Conservation (phyloP, 2,113 vertebrate genomes). For the Aphelocoma coerulescens region DNA sequence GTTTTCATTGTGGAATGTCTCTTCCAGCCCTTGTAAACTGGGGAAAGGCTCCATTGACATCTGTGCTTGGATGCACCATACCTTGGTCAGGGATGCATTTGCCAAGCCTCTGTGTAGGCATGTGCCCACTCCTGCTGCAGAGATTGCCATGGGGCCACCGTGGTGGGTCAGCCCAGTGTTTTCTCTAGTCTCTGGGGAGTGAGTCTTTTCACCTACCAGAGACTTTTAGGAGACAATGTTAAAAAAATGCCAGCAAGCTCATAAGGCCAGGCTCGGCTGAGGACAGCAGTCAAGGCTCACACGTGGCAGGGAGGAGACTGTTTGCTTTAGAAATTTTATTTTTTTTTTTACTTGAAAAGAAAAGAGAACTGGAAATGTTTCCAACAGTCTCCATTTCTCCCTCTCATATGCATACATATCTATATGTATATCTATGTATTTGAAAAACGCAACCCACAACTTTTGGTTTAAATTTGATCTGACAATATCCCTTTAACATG, state of each 20-base stretch:
- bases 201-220: neutral
- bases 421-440: neutral
- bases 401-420: neutral
- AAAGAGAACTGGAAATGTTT: slow-evolving; percentile 12
- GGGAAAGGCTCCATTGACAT: neutral
- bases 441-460: neutral
- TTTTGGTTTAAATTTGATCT: slow-evolving; percentile 60
- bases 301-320: neutral
- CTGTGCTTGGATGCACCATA: neutral
- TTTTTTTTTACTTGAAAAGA: neutral
- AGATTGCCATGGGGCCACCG: accelerated
- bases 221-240: neutral
- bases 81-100: neutral
- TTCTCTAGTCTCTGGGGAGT: neutral
- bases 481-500: slow-evolving; percentile 60
- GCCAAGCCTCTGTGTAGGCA: neutral
- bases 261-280: neutral
- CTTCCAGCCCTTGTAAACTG: accelerated
- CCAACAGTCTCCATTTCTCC: slow-evolving; percentile 9
- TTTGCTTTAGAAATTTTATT: neutral
- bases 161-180: neutral
- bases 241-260: neutral
- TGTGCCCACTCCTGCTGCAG: neutral
- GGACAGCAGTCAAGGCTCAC: neutral
- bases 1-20: neutral